Evolutionary conservation across 2,888 invertebrate genomes (phyloP).

Genomic region (Heliconius ismenius): DNA sequence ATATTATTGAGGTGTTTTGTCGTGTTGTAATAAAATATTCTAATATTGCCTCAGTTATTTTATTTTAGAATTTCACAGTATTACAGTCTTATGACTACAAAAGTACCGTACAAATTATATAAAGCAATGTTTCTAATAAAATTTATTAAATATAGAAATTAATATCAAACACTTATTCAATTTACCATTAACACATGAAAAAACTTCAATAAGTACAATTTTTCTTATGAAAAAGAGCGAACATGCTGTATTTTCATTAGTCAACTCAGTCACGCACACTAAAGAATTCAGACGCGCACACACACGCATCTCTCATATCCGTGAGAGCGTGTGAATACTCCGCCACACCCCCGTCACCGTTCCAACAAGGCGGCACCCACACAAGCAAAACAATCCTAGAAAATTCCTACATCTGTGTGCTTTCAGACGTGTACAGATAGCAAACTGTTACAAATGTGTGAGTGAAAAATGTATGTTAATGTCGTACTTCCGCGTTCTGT

Average conservation of each 20-base stretch:
- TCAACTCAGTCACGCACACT: slow-evolving; percentile 52
- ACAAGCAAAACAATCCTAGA: slow-evolving; percentile 54
- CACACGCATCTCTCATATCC: slow-evolving; percentile 54
- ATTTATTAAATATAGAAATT: not conserved
- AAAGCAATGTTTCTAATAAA: not conserved
- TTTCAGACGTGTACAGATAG: slow-evolving; percentile 53
- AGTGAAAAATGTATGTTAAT: slow-evolving; percentile 74
- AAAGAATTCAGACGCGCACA: slow-evolving; percentile 48
- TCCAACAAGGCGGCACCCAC: slow-evolving; percentile 70
- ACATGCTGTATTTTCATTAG: slow-evolving; percentile 47
- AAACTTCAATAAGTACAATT: not conserved
- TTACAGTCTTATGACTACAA: not conserved
- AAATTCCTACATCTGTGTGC: slow-evolving; percentile 53
- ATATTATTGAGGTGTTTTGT: too few relatives aligned
- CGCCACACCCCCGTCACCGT: slow-evolving; percentile 72
- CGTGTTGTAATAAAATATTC: too few relatives aligned
- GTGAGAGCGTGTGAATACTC: slow-evolving; percentile 48
- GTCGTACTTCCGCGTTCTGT: slow-evolving; percentile 74
- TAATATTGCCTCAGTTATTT: not conserved
- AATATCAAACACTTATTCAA: not conserved
- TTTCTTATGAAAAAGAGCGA: slow-evolving; percentile 27
- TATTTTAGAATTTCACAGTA: not conserved
- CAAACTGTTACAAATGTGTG: slow-evolving; percentile 54
- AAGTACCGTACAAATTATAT: not conserved
- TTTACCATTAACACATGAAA: not conserved